Base-by-base conservation (phyloP, 2,888 invertebrate species). In the Hetaerina titia region DNA sequence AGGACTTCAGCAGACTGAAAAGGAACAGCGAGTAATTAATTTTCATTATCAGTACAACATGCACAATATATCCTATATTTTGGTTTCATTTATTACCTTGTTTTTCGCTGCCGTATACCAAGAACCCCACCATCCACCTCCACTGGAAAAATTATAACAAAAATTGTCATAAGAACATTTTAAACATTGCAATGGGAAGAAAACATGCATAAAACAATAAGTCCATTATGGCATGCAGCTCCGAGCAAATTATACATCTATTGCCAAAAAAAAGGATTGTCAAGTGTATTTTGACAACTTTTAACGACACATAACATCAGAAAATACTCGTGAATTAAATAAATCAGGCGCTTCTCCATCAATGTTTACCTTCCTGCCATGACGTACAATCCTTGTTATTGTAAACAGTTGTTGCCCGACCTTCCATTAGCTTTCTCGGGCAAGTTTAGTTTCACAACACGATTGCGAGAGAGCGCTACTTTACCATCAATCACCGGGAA, bases 1-100 rank as follows among this genome's bases (percentile, higher is more conserved):
- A 98, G 97, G 5, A 98, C 98, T 96, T 98, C 98, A 1, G 97
- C 97, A 94, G 98, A 98, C 98, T 98, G 96, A 1, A 97, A 96
- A 95, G 95, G 95, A 96, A 95, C 95, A 92, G 89, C 88, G 88
- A 95, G 95, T 60, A 88, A 57, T 63, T 11, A 31, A 95, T 95
- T 7, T 58, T 22, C n/a, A 25, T 94, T n/a, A 89, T 15, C 81
- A 31, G 31, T 31, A 31, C 25, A 31, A 81, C 25, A 6, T 13
- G 31, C 25, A 81, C n/a, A 81, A 95, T 17, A 88, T 89, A 95
- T 58, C 74, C 95, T 92, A 60, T 5, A 74, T 25, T 74, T 89
- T 63, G 31, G 57, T 22, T 45, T 57, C 89, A 31, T 31, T 2
- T 31, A 63, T 95, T 96, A 97, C 97, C 97, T 97, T 97, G 95